A percentile compares a stretch with the other conserved stretches of the same genome.
Conservation (phyloP, 30 jellyfish, hydroid and myxozoan species). For the Aurelia coerulea region DNA sequence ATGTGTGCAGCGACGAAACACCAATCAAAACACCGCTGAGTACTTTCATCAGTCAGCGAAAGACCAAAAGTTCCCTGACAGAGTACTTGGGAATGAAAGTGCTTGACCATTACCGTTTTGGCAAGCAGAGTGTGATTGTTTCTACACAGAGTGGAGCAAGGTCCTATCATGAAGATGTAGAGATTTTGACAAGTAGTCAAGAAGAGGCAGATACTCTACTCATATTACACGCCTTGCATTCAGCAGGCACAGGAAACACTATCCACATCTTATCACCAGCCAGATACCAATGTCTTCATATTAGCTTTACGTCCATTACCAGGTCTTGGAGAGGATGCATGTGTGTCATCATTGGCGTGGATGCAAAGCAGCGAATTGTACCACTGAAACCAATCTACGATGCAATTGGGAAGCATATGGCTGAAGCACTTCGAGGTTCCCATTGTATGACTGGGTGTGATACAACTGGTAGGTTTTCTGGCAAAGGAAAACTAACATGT, state of each 20-base stretch:
- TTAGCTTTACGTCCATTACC: background rate
- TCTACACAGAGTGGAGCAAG: background rate
- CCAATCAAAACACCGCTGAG: background rate
- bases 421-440: background rate
- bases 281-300: constrained; percentile 34
- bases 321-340: background rate
- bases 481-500: background rate
- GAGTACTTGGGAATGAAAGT: background rate
- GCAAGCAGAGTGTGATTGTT: background rate
- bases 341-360: background rate
- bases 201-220: background rate
- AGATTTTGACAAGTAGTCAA: background rate
- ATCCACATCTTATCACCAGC: constrained; percentile 8
- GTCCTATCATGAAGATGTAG: background rate
- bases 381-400: background rate
- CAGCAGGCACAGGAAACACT: background rate
- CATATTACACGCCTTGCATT: background rate
- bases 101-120: background rate
- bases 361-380: background rate
- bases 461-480: background rate
- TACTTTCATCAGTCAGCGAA: background rate
- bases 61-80: constrained; percentile 2
- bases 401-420: background rate
- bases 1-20: background rate
- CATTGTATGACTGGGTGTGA: background rate